A percentile compares a stretch with the other conserved stretches of the same genome.
Conservation (phyloP, 2,888 invertebrate genomes). For the Coronaproctus castanopsis region DNA sequence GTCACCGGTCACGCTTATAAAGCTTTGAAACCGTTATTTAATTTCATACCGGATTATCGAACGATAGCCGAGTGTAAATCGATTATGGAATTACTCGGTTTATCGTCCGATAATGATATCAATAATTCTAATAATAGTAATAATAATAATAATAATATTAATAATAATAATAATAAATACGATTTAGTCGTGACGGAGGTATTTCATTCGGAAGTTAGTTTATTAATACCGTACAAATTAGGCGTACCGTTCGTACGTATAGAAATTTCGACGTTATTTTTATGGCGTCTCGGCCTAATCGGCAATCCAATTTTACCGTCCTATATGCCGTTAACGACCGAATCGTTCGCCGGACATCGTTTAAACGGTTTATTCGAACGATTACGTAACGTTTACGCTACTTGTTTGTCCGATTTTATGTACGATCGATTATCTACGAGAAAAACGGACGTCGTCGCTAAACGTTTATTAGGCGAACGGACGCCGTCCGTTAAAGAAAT, state of each 20-base stretch:
- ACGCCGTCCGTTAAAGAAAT: constrained; percentile 6
- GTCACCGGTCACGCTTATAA: background rate
- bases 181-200: constrained; percentile 48
- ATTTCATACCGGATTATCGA: background rate
- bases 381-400: constrained; percentile 7
- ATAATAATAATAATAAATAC: too few species aligned
- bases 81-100: background rate
- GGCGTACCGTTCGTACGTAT: background rate
- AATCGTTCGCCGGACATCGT: constrained; percentile 4
- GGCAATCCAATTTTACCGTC: constrained; percentile 7
- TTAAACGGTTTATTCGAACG: constrained; percentile 25
- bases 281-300: constrained; percentile 31
- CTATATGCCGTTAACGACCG: constrained; percentile 8
- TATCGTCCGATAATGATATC: too few species aligned
- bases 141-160: too few species aligned
- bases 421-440: background rate
- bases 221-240: constrained; percentile 41
- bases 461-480: background rate
- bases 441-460: background rate
- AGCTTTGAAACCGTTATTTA: background rate
- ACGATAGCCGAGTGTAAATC: background rate
- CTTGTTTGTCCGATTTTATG: background rate
- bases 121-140: too few species aligned
- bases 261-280: constrained; percentile 31
- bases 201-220: constrained; percentile 49